Evolutionary conservation across 1,140 invertebrate species (phyloP), one percentile per base, ranked within the genome.

Genomic region (Streblospio benedicti): DNA sequence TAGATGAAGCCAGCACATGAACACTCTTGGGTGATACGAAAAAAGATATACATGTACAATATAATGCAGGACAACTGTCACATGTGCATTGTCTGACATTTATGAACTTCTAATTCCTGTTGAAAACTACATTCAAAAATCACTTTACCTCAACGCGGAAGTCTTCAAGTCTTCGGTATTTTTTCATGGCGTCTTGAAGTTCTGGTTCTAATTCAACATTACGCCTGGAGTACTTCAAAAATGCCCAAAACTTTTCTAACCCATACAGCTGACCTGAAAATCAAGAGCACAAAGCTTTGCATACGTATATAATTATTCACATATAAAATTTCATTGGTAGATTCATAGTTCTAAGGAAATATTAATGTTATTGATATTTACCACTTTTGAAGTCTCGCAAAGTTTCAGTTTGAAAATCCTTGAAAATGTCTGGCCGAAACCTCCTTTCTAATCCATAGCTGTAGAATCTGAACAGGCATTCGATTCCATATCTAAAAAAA

Each of bases 231-330:
- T 79, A 80, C 77, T 97, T 97, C 4, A 95, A 79, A 81, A 97
- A 98, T 43, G 94, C 93, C 92, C 94, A 97, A 79, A 98, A 99
- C 76, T 99, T 99, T 79, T 99, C 96, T 47, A 99, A 79, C 41
- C 95, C 96, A 81, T 98, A 99, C 20, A 97, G 79, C 80, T 98
- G 92, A 78, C 92, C 90, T 91, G 74, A n/a, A 78, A 66, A 59
- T 12, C 4, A 61, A 38, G 44, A 63, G 50, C 54, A 60, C 32
- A 18, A 60, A 43, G 44, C 56, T 35, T 16, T 43, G 57, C 53
- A n/a, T 25, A 61, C 47, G 35, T 52, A 57, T 16, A 63, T 52
- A 25, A 49, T 14, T 32, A 35, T 44, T 57, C 59, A 62, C 18
- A 54, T 12, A 44, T 14, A 6, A 50, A 65, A 20, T 47, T 6